phyloP scores from a whole-genome alignment of 2,797 vertebrate species.

The Onychomys arenicola region DNA sequence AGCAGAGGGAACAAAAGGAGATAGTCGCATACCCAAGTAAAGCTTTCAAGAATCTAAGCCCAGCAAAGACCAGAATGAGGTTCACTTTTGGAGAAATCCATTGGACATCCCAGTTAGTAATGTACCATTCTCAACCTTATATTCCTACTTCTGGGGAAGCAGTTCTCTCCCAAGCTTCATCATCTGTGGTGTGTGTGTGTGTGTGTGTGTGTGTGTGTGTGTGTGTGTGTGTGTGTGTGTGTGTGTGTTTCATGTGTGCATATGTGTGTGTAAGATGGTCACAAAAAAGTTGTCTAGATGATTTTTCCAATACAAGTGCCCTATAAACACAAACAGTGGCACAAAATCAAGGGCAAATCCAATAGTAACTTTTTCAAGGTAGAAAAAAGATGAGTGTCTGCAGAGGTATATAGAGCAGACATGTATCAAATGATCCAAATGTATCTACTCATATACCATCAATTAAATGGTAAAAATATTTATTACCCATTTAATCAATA shows the following conservation, averaged over 20 bases:
- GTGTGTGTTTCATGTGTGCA: not conserved
- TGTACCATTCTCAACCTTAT: slow-evolving; percentile 13
- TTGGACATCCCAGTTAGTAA: not conserved
- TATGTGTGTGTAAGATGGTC: not conserved
- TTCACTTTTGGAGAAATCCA: slow-evolving; percentile 43
- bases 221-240: too few relatives aligned
- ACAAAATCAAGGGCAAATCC: slow-evolving; percentile 65
- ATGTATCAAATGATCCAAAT: slow-evolving; percentile 21
- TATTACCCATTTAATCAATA: slow-evolving; percentile 33
- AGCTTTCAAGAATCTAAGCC: not conserved
- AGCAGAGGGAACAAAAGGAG: slow-evolving; percentile 7
- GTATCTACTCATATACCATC: slow-evolving; percentile 1
- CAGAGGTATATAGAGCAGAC: not conserved
- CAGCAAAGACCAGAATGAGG: not conserved
- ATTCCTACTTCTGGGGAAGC: not conserved
- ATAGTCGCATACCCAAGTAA: not conserved
- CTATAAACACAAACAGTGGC: not conserved
- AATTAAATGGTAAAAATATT: slow-evolving; percentile 49
- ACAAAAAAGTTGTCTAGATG: not conserved
- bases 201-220: not conserved
- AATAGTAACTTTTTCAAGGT: slow-evolving; percentile 13
- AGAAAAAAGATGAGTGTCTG: not conserved
- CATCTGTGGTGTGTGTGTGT: not conserved
- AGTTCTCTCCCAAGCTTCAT: not conserved
- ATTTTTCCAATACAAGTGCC: slow-evolving; percentile 26